Evolutionary conservation across 2,113 vertebrate genomes (phyloP), one percentile per base, ranked within the genome.

Genomic region (Balaeniceps rex): DNA sequence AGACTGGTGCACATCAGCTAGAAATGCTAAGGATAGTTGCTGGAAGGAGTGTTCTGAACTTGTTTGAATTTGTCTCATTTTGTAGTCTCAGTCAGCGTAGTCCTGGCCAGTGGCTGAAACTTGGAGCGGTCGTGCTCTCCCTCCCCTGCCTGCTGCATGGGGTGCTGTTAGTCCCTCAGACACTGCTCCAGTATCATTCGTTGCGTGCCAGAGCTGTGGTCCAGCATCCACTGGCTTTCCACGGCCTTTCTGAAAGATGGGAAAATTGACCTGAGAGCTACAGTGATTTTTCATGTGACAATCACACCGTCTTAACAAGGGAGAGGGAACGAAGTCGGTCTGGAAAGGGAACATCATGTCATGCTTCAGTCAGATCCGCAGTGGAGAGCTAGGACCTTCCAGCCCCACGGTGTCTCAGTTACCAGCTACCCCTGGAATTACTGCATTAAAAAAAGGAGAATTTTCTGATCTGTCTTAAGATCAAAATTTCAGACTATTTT

Each of bases 271-370:
- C 25, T 0, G 0, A n/a, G 46, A 36, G 25, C 36, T 65, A 6
- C 1, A 0, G 11, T 66, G 58, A 9, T 38, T 77, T 88, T 92
- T 58, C 47, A 5, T 22, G 11, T 42, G 64, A 28, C 52, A 26
- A 3, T 47, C 8, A 1, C 15, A 4, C 4, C 4, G 2, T 47
- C n/a, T n/a, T 57, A 31, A 8, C n/a, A 55, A 29, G 14, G 24
- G 68, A 38, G 26, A 77, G 31, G 55, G 69, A 47, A 9, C 31
- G 18, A 77, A 83, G 34, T 24, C 54, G 14, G 9, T 34, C 24
- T 88, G 69, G 81, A 70, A 49, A 31, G 34, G 52, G 54, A 57
- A 18, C 7, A 14, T 78, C 14, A 2, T 19, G 26, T 42, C 9
- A 9, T 44, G 68, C 38, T 83, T 66, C 66, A 40, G 77, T 42